Base-by-base conservation (phyloP, 2,113 vertebrate species). In the Candoia aspera region DNA sequence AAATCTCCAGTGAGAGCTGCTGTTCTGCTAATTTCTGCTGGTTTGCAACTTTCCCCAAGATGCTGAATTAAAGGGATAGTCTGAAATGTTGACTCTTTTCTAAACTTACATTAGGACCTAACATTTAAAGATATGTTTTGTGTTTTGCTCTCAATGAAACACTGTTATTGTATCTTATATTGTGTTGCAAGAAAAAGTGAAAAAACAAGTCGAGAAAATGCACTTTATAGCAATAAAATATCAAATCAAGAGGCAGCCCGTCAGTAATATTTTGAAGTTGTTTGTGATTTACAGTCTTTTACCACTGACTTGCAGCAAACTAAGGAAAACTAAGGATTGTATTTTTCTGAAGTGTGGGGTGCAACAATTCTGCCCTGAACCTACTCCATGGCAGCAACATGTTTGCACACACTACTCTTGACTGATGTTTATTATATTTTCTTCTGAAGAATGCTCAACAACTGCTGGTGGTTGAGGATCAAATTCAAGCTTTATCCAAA, bases 1-100 rank as follows among this genome's bases (percentile, higher is more conserved):
- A 95, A 96, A 95, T 95, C 93, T 94, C 91, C 57, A 94, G 88
- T 92, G 93, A 95, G 68, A 83, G 57, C 90, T 93, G 93, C 91
- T 92, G 93, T 92, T 95, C 96, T 92, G 94, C 90, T 90, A 90
- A 95, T 93, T 91, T 93, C 42, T 90, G 90, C 92, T 94, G 88
- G 94, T 89, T 93, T 87, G 88, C 73, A 17, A 8, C 85, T 87
- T 64, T 89, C 55, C 58, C 79, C 42, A 33, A 55, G 46, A 12
- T 62, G 12, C 12, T 42, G n/a, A 85, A 85, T 89, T 85, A 89
- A 89, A 92, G 68, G 15, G 87, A 46, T 17, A 92, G 58, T 85
- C 2, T 64, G 21, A 84, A 59, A 62, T 89, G 37, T 21, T 60
- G 13, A 60, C 21, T 21, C 58, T 10, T 60, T 17, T 60, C 12